phyloP scores from a whole-genome alignment of 53 echinoderm and acorn worm species.

The Crossaster papposus region DNA sequence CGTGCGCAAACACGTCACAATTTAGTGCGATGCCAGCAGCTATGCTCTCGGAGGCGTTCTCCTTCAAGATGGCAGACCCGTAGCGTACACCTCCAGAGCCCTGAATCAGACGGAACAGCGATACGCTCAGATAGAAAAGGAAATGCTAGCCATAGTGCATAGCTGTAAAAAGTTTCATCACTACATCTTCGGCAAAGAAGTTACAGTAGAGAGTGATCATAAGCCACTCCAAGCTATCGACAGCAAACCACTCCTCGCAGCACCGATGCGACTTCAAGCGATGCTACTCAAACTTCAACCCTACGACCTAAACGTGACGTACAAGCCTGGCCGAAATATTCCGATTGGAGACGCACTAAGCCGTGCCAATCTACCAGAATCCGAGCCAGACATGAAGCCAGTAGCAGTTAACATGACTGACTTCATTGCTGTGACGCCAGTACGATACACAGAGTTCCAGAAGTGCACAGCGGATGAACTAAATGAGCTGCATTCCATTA shows the following conservation, averaged over 20 bases:
- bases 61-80: constrained; percentile 48
- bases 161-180: constrained; percentile 67
- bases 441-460: no score
- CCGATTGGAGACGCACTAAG: constrained; percentile 41
- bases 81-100: constrained; percentile 73
- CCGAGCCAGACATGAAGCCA: constrained; percentile 46
- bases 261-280: constrained; percentile 45
- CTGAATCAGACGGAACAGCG: constrained; percentile 59
- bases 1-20: constrained; percentile 49
- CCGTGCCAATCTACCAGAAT: constrained; percentile 43
- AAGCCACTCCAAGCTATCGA: constrained; percentile 71
- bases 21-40: constrained; percentile 80
- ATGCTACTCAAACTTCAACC: constrained; percentile 45
- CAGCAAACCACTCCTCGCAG: constrained; percentile 46
- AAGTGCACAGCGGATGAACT: constrained; percentile 42
- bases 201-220: constrained; percentile 60
- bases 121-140: constrained; percentile 77
- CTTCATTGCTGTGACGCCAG: background rate
- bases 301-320: background rate
- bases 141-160: constrained; percentile 74
- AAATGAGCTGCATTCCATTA: constrained; percentile 60
- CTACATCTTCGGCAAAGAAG: constrained; percentile 59
- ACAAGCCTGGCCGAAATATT: constrained; percentile 24
- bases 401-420: constrained; percentile 26
- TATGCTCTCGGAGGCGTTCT: constrained; percentile 65